Conservation (phyloP, 1,140 invertebrate species). For the Trachymyrmex septentrionalis region DNA sequence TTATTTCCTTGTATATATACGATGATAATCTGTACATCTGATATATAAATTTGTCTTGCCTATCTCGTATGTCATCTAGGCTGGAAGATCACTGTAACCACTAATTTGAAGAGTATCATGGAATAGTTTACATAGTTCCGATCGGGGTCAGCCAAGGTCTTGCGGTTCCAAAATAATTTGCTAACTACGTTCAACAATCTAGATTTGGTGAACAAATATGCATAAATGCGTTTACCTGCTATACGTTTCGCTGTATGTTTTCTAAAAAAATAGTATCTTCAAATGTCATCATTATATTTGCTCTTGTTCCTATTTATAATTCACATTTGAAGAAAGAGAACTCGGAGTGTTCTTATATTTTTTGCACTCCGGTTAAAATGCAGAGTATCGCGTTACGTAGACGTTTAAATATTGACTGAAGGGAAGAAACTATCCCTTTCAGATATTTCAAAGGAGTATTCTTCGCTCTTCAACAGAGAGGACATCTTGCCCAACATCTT, state of each 20-base stretch:
- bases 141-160: background rate
- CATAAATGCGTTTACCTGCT: background rate
- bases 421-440: conserved; percentile 24
- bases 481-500: conserved; percentile 49
- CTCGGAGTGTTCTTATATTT: background rate
- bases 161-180: conserved; percentile 25
- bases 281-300: conserved; percentile 9
- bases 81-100: background rate
- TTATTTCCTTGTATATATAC: background rate
- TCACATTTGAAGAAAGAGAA: background rate
- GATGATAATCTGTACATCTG: background rate
- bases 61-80: background rate
- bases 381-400: background rate
- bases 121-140: conserved; percentile 44
- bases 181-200: conserved; percentile 14
- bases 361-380: background rate
- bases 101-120: background rate
- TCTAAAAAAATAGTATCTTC: background rate
- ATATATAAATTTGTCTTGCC: background rate
- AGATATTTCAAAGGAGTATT: conserved; percentile 43
- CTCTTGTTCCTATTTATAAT: background rate
- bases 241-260: background rate
- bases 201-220: conserved; percentile 2
- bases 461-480: background rate
- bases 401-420: conserved; percentile 32